phyloP scores from a whole-genome alignment of 2,888 invertebrate genomes.

The Oconnorella tubifera region DNA sequence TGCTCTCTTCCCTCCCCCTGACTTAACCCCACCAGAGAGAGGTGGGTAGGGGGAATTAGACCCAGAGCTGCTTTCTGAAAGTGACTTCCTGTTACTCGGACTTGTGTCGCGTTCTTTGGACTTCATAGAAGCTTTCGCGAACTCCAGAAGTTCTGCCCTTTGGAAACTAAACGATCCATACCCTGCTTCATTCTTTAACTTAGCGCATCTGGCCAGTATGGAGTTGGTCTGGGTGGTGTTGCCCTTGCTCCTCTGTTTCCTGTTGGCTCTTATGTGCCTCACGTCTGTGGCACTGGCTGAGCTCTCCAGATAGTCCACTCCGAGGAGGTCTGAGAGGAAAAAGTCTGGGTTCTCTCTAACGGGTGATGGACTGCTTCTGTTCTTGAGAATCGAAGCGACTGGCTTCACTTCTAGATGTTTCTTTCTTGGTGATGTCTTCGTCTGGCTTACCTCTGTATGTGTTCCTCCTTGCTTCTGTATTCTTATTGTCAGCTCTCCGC shows the following conservation, averaged over 20 bases:
- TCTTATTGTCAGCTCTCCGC: not conserved
- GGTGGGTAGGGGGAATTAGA: not conserved
- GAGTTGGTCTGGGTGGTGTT: not conserved
- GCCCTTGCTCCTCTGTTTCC: not conserved
- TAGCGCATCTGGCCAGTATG: not conserved
- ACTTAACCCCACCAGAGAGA: not conserved
- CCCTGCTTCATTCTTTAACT: not conserved
- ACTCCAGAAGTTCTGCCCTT: not conserved
- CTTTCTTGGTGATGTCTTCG: not conserved
- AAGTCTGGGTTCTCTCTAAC: not conserved
- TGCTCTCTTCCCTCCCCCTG: slow-evolving; percentile 11
- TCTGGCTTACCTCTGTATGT: not conserved
- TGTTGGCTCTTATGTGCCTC: not conserved
- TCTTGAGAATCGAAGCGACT: slow-evolving; percentile 14
- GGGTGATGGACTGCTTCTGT: slow-evolving; percentile 4
- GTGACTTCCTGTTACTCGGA: not conserved
- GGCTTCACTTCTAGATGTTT: not conserved
- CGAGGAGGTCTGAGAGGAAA: not conserved
- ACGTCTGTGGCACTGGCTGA: not conserved
- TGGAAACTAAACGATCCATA: slow-evolving; percentile 7
- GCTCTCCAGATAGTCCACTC: no score
- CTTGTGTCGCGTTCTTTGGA: not conserved
- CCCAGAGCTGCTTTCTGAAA: not conserved
- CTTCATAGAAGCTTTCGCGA: not conserved
- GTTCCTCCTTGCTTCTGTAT: not conserved